Evolutionary conservation across 2,113 vertebrate genomes (phyloP).

Genomic region (Hypanus sabinus): DNA sequence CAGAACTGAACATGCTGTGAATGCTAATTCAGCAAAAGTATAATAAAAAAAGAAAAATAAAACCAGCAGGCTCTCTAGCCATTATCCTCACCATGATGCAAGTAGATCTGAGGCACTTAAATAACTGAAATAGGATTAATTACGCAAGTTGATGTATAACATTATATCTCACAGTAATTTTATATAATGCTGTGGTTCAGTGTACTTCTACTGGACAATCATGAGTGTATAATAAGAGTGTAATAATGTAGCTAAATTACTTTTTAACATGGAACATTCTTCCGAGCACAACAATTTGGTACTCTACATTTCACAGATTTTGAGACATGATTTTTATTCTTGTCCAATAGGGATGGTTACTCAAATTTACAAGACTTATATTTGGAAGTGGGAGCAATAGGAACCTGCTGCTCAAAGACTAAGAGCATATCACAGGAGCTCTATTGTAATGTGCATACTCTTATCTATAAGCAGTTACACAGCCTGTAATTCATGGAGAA

Average conservation of each 20-base stretch:
- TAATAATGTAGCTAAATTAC: conserved; percentile 33
- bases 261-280: conserved; percentile 30
- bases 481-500: conserved; percentile 26
- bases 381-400: conserved; percentile 12
- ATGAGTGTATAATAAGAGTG: conserved; percentile 26
- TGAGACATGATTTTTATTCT: conserved; percentile 23
- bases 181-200: conserved; percentile 26
- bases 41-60: not conserved
- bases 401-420: conserved; percentile 33
- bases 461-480: conserved; percentile 25
- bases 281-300: conserved; percentile 30
- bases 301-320: conserved; percentile 28
- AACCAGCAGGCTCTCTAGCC: conserved; percentile 2
- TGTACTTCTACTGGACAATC: conserved; percentile 27
- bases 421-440: conserved; percentile 27
- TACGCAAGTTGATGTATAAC: conserved; percentile 31
- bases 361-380: conserved; percentile 7
- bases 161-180: conserved; percentile 31
- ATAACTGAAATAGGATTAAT: conserved; percentile 35
- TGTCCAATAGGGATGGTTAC: not conserved
- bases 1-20: conserved; percentile 8
- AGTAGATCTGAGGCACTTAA: conserved; percentile 19
- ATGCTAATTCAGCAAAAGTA: conserved; percentile 1
- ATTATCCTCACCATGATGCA: conserved; percentile 22
- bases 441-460: conserved; percentile 20